A percentile compares a stretch with the other conserved stretches of the same genome.
Conservation (phyloP, 2,113 vertebrate species). For the Calcarius ornatus region DNA sequence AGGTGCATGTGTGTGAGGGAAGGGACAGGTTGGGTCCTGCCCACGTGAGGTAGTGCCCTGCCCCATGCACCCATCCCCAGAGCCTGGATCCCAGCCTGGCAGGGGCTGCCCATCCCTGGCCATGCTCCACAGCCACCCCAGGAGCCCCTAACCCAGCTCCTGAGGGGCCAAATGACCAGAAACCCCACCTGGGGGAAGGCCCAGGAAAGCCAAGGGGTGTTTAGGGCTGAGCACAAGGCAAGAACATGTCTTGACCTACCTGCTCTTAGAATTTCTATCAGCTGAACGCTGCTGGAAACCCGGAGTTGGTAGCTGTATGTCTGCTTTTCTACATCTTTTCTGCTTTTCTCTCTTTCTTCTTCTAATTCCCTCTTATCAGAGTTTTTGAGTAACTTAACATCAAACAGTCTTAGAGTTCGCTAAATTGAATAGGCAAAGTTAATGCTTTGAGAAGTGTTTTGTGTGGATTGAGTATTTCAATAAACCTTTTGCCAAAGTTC, state of each 20-base stretch:
- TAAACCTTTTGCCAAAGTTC: not conserved
- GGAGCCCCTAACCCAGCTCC: not conserved
- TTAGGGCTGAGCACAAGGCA: accelerated
- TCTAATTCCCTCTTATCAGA: not conserved
- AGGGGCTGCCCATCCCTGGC: not conserved
- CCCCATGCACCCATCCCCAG: accelerated
- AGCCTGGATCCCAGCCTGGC: not conserved
- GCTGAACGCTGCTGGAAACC: not conserved
- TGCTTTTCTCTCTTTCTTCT: not conserved
- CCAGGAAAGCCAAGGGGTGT: no score
- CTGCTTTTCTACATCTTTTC: not conserved
- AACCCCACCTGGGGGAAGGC: not conserved
- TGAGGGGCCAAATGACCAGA: not conserved
- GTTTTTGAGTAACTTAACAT: not conserved
- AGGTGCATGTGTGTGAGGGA: accelerated
- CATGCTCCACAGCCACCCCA: not conserved
- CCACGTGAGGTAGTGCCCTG: not conserved
- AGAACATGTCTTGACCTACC: accelerated
- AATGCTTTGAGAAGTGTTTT: not conserved
- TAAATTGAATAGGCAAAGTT: not conserved
- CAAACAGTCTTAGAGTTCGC: not conserved
- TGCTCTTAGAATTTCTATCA: not conserved
- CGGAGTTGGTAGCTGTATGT: not conserved
- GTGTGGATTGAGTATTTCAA: not conserved
- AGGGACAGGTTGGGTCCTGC: accelerated